A percentile compares a stretch with the other conserved stretches of the same genome.
phyloP scores from a whole-genome alignment of 2,888 invertebrate genomes.

The Pandemis corylana region DNA sequence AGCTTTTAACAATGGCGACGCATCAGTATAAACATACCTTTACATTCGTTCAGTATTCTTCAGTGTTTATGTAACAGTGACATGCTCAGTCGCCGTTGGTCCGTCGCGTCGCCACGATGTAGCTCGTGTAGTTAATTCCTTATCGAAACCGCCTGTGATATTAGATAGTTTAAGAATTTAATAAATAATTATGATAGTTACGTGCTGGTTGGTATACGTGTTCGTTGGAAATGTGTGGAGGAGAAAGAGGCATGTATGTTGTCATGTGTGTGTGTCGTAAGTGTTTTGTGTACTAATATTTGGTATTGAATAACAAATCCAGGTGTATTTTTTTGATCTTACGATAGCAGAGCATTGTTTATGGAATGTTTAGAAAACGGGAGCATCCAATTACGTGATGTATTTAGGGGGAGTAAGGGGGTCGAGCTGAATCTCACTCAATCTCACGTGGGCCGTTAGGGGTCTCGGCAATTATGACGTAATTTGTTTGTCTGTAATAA shows the following conservation, averaged over 20 bases:
- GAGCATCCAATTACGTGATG: too few species aligned
- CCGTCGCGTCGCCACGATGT: conserved; percentile 2
- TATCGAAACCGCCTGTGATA: conserved; percentile 63
- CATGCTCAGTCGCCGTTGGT: conserved; percentile 22
- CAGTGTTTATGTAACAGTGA: conserved; percentile 56
- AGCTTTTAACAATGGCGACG: not conserved
- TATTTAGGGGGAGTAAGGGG: too few species aligned
- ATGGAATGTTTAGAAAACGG: too few species aligned
- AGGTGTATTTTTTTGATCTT: too few species aligned
- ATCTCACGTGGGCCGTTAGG: too few species aligned
- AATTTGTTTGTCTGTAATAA: too few species aligned
- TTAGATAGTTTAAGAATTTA: conserved; percentile 50
- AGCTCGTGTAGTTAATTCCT: not conserved
- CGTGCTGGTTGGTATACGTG: conserved; percentile 68
- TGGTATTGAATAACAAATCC: not conserved
- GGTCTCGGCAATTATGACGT: too few species aligned
- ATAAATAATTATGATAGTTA: conserved; percentile 67
- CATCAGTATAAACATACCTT: conserved; percentile 4
- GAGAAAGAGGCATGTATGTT: conserved; percentile 6
- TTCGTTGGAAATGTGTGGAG: conserved; percentile 53
- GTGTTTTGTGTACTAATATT: not conserved
- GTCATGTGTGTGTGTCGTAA: not conserved
- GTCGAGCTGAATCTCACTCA: too few species aligned
- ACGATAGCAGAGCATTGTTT: too few species aligned
- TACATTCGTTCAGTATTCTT: not conserved